Percentiles rank a stretch among this genome's conserved stretches.
Evolutionary conservation across 2,888 invertebrate genomes (phyloP).

Genomic region (Incurvaria masculella): DNA sequence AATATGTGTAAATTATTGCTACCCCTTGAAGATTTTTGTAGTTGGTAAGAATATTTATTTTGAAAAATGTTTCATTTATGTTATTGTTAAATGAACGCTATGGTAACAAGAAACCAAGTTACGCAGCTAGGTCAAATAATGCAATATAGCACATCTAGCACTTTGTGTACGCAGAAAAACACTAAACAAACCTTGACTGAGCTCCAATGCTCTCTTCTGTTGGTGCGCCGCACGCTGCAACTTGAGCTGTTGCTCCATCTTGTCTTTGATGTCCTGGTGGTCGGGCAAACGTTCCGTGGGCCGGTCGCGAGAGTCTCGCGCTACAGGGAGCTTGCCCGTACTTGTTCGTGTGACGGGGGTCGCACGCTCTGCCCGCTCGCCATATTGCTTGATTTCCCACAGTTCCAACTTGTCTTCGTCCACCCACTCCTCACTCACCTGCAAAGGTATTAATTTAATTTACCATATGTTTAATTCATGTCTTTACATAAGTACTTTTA

Average conservation of each 20-base stretch:
- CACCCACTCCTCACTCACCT: conserved; percentile 92
- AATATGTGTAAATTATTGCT: no score
- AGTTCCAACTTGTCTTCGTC: conserved; percentile 93
- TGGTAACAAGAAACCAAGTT: neutral
- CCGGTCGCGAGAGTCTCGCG: conserved; percentile 27
- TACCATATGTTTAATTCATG: no score
- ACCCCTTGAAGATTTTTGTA: no score
- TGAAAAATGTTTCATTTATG: neutral
- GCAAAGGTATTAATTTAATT: no score
- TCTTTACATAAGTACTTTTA: no score
- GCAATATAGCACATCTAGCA: neutral
- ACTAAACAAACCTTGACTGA: conserved; percentile 53
- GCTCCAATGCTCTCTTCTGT: conserved; percentile 75
- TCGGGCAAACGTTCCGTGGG: conserved; percentile 57
- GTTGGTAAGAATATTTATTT: conserved; percentile 16
- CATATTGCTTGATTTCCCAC: conserved; percentile 95
- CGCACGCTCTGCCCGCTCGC: conserved; percentile 70
- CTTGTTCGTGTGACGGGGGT: conserved; percentile 79
- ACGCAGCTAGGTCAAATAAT: neutral
- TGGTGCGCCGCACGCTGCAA: conserved; percentile 87
- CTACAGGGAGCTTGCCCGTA: conserved; percentile 65
- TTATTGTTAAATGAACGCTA: neutral
- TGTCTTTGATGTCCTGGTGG: conserved; percentile 79
- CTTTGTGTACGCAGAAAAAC: neutral
- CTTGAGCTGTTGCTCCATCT: conserved; percentile 87